Percentiles rank a stretch among this genome's conserved stretches.
These are phyloP conservation scores for Cephalotes varians DNA, from an alignment of 2,888 invertebrate species.

Conservation along the genomic window DNA sequence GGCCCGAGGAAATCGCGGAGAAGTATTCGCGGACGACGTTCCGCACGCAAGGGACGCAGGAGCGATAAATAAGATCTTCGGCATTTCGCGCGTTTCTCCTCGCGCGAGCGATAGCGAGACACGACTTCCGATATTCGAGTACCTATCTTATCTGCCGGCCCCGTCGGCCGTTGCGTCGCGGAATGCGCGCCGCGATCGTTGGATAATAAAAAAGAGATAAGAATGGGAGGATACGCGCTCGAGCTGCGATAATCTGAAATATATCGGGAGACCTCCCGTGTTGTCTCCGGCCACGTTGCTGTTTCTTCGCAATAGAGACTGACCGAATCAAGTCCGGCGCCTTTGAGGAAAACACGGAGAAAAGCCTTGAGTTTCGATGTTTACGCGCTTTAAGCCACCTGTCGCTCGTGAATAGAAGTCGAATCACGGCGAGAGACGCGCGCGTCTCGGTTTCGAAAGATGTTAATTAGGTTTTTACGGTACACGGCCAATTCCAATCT, in stretches of 20 bases:
- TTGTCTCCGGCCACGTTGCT: neutral
- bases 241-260: neutral
- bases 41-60: conserved; percentile 68
- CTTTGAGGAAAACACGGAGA: neutral
- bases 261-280: neutral
- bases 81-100: conserved; percentile 76
- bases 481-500: conserved; percentile 74
- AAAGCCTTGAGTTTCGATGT: neutral
- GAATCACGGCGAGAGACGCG: conserved; percentile 43
- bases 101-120: conserved; percentile 46
- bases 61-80: conserved; percentile 82
- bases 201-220: neutral
- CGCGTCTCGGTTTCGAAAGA: conserved; percentile 69
- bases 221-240: neutral
- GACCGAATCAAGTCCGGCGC: neutral
- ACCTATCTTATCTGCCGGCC: conserved; percentile 23
- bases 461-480: conserved; percentile 75
- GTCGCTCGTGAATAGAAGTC: conserved; percentile 33
- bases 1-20: conserved; percentile 59
- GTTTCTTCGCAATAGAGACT: neutral
- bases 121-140: conserved; percentile 44
- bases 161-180: conserved; percentile 11
- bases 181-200: conserved; percentile 31
- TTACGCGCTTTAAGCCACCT: conserved; percentile 6
- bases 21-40: conserved; percentile 72